Percentiles rank a stretch among this genome's conserved stretches.
Evolutionary conservation across 2,888 invertebrate species (phyloP).

Genomic region (Thalpophila matura): DNA sequence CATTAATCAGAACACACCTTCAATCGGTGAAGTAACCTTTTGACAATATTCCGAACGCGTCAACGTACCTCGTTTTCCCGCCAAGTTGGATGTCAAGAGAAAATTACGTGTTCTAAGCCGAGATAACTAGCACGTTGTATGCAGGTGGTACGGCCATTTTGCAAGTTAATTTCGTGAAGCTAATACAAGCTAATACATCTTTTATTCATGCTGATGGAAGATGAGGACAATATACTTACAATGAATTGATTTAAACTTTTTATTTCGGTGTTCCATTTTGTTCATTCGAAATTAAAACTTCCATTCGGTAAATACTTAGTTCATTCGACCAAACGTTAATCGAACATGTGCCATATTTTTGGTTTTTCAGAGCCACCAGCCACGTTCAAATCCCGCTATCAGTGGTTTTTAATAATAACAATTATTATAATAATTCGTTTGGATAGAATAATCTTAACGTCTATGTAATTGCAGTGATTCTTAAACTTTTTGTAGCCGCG

Average conservation of each 20-base stretch:
- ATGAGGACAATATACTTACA: not conserved
- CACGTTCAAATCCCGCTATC: too few relatives aligned
- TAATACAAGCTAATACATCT: slow-evolving; percentile 47
- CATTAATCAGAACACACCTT: slow-evolving; percentile 32
- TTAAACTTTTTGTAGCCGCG: too few relatives aligned
- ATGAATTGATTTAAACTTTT: not conserved
- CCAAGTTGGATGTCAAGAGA: slow-evolving; percentile 33
- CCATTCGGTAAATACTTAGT: too few relatives aligned
- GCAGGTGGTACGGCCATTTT: slow-evolving; percentile 52
- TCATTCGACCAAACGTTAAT: too few relatives aligned
- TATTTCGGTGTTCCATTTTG: not conserved
- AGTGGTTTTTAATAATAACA: too few relatives aligned
- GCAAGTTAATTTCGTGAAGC: slow-evolving; percentile 58
- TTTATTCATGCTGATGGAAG: slow-evolving; percentile 46
- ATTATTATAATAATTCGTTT: too few relatives aligned
- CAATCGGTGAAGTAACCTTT: slow-evolving; percentile 19
- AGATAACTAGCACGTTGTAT: slow-evolving; percentile 52
- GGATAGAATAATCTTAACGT: too few relatives aligned
- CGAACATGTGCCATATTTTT: too few relatives aligned
- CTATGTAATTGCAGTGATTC: too few relatives aligned
- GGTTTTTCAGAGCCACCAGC: too few relatives aligned
- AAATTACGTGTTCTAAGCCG: slow-evolving; percentile 27
- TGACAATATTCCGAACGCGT: slow-evolving; percentile 31
- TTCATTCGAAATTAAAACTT: not conserved
- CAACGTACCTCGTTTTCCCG: slow-evolving; percentile 26